Percentiles rank a stretch among this genome's conserved stretches.
Evolutionary conservation across 2,888 invertebrate species (phyloP).

Genomic region (Ellobium chinense): DNA sequence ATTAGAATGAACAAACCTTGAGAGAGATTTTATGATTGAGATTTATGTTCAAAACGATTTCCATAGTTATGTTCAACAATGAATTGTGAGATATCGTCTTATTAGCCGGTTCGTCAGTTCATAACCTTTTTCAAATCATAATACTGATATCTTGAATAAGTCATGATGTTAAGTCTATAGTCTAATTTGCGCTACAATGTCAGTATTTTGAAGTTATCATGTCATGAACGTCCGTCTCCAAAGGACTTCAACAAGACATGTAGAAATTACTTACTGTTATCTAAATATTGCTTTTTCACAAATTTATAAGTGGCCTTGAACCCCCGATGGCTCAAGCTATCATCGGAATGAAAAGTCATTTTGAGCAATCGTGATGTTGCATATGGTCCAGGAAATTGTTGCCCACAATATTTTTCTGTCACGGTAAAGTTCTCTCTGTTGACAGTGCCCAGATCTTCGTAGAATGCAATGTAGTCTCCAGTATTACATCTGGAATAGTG

Average conservation of each 20-base stretch:
- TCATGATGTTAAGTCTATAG: too few relatives aligned
- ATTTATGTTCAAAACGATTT: too few relatives aligned
- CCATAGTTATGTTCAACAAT: too few relatives aligned
- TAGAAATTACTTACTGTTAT: neutral
- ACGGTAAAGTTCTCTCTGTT: constrained; percentile 78
- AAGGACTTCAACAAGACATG: neutral
- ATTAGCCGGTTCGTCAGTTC: too few relatives aligned
- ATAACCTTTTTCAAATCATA: too few relatives aligned
- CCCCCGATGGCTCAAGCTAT: constrained; percentile 89
- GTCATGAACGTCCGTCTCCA: too few relatives aligned
- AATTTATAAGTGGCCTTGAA: constrained; percentile 98
- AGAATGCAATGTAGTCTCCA: constrained; percentile 68
- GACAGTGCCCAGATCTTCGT: constrained; percentile 53
- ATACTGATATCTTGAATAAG: too few relatives aligned
- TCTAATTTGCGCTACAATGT: too few relatives aligned
- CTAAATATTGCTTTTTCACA: constrained; percentile 81
- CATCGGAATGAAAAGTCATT: constrained; percentile 92
- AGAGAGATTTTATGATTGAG: too few relatives aligned
- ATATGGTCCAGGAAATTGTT: constrained; percentile 94
- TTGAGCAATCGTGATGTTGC: constrained; percentile 94
- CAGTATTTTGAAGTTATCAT: too few relatives aligned
- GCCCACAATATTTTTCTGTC: constrained; percentile 92
- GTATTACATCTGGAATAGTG: neutral
- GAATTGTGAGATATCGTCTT: too few relatives aligned
- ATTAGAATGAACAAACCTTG: too few relatives aligned